These are phyloP conservation scores for Helogale parvula DNA, from an alignment of 2,113 vertebrate species.

Conservation along the genomic window DNA sequence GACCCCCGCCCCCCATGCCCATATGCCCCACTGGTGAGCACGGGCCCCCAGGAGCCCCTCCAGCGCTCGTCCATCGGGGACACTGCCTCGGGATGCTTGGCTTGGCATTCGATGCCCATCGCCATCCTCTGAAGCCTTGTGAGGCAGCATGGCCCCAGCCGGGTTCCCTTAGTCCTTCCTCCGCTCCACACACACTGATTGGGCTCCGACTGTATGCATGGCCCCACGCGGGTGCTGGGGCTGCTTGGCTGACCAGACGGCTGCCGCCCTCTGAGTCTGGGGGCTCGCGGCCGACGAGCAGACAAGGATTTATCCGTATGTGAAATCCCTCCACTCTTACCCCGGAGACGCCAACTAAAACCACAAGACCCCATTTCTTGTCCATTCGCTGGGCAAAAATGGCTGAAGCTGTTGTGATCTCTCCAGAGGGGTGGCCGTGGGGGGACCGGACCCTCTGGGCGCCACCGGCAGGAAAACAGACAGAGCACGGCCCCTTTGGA, in stretches of 20 bases:
- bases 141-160: background rate
- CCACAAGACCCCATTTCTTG: background rate
- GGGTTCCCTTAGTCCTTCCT: accelerated
- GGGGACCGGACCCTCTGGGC: background rate
- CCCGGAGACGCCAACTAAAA: background rate
- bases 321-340: background rate
- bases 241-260: accelerated
- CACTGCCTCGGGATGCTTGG: too few species aligned
- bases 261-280: background rate
- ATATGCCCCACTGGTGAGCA: background rate
- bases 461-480: background rate
- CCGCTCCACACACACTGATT: accelerated
- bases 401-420: background rate
- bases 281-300: background rate
- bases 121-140: background rate
- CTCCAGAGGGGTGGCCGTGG: background rate
- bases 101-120: background rate
- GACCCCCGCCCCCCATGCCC: background rate
- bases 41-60: background rate
- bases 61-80: background rate
- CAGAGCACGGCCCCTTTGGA: background rate
- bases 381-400: background rate
- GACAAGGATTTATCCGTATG: background rate
- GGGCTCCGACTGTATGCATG: background rate
- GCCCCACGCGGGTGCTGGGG: accelerated